phyloP scores from a whole-genome alignment of 2,888 invertebrate species.

The Lepidonotus clava region DNA sequence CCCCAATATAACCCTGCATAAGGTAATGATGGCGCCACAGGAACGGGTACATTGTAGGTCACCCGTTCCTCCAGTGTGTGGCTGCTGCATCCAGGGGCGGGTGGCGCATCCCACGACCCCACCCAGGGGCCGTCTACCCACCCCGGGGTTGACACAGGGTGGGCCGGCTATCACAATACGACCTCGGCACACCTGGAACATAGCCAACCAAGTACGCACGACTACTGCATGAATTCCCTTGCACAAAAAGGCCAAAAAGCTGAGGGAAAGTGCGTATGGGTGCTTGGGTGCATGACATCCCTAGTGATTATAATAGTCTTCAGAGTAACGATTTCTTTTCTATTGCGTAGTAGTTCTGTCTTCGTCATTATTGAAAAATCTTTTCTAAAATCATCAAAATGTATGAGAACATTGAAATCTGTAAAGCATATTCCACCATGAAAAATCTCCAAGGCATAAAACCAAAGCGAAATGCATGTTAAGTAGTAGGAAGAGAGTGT shows the following conservation, averaged over 20 bases:
- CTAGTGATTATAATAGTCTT: neutral
- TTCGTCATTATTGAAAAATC: no score
- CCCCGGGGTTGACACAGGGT: neutral
- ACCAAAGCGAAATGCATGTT: no score
- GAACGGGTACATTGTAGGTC: constrained; percentile 8
- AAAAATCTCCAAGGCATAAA: no score
- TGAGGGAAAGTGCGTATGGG: neutral
- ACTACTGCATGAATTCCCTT: neutral
- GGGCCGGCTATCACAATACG: neutral
- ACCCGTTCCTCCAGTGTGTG: neutral
- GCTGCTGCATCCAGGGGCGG: constrained; percentile 16
- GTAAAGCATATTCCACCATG: no score
- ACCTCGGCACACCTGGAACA: neutral
- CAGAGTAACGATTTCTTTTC: no score
- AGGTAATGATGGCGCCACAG: constrained; percentile 2
- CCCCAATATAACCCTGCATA: neutral
- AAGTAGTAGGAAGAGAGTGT: no score
- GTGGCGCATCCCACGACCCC: neutral
- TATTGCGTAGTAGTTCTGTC: no score
- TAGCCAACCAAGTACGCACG: neutral
- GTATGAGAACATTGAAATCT: no score
- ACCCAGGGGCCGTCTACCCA: constrained; percentile 35
- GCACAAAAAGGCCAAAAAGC: neutral
- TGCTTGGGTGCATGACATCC: neutral
- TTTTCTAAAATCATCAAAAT: no score